Conservation (phyloP, 1,140 invertebrate genomes). For the Gonatopus flavifemur region DNA sequence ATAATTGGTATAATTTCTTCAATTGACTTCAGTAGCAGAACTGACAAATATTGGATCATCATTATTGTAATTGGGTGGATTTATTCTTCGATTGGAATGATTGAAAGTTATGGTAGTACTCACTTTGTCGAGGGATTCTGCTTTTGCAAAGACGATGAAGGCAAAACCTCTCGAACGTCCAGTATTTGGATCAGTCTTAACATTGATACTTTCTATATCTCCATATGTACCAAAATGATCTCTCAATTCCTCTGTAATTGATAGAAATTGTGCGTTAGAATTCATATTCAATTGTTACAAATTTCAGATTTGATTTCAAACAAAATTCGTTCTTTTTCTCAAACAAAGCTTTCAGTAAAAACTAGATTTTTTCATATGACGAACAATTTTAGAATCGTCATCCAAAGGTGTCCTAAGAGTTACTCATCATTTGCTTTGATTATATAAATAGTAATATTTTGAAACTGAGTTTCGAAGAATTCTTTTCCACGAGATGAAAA, state of each 20-base stretch:
- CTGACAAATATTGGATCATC: constrained; percentile 45
- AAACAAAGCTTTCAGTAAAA: no score
- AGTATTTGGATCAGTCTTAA: constrained; percentile 89
- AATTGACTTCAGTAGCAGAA: constrained; percentile 55
- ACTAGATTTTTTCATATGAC: constrained; percentile 49
- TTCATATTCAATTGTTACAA: background rate
- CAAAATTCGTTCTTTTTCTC: background rate
- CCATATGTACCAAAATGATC: constrained; percentile 89
- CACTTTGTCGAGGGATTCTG: constrained; percentile 89
- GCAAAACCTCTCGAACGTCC: constrained; percentile 90
- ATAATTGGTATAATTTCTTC: constrained; percentile 39
- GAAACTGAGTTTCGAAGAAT: no score
- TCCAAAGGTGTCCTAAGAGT: constrained; percentile 53
- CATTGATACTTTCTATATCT: constrained; percentile 91
- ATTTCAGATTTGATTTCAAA: background rate
- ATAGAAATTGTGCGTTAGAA: constrained; percentile 28
- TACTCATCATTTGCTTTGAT: constrained; percentile 29
- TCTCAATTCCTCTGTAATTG: constrained; percentile 83
- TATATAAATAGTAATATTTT: no score
- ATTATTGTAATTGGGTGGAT: constrained; percentile 9
- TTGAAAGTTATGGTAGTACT: constrained; percentile 12
- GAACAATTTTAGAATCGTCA: no score
- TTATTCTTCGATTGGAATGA: no score
- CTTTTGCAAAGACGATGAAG: constrained; percentile 90
- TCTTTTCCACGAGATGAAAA: no score